Base-by-base conservation (phyloP, 2,888 invertebrate species). In the Zelleria hepariella region DNA sequence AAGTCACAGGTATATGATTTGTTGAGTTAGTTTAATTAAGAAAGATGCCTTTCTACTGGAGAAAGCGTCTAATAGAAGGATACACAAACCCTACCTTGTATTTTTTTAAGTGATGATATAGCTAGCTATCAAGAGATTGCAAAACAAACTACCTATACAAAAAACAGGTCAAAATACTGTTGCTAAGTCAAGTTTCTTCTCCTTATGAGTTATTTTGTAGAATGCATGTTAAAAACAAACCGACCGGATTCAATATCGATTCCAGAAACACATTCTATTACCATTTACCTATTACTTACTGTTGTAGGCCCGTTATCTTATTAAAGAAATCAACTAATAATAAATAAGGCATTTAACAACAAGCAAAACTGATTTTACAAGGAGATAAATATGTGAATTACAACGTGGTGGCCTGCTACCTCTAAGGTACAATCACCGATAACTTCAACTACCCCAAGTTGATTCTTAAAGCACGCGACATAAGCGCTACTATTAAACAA, bases 321-420 rank as follows among this genome's bases (percentile, higher is more conserved):
- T 15, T 42, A 42, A 15, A 10, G 32, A 42, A 42, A 10, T 42
- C 32, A 3, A 15, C 32, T 42, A 1, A 15, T 42, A 42, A 42
- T 42, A 42, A 42, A 42, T 42, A 42, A 42, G 32, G 32, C 32
- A 15, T 42, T 42, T 51, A 51, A 51, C 20, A 21, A 51, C 23
- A 23, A 5, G 23, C 51, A 21, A 51, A 20, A 51, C 51, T 51
- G 51, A 51, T 51, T 21, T 7, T 7, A 23, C 6, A 3, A 51
- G 51, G 10, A 51, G 51, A 51, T 51, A 51, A 51, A 51, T 54
- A 54, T 24, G n/a, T 54, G 54, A 54, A 53, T 24, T 54, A 51
- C 23, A 26, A 25, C 54, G 10, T 26, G 5, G 26, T 54, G 2
- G 53, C 32, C 32, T 15, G 32, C 15, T 42, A 42, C 0, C 32